Percentiles rank a stretch among this genome's conserved stretches.
Conservation (phyloP, 2,797 vertebrate genomes). For the Enteromius anoplus region DNA sequence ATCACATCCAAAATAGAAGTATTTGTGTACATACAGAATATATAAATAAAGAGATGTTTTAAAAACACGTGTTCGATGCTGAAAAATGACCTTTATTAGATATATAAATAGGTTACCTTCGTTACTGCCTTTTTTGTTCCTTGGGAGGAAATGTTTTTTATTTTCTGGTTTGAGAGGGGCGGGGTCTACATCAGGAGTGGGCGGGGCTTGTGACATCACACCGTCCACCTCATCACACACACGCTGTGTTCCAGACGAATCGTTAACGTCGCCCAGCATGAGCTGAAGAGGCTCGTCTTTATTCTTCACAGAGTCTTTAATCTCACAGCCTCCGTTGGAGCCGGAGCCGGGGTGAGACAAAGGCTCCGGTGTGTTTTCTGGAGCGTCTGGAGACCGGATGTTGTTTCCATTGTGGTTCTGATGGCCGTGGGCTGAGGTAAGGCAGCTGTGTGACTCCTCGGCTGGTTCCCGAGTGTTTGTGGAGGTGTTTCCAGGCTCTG, state of each 20-base stretch:
- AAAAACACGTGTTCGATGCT: conserved; percentile 4
- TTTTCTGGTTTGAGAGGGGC: conserved; percentile 53
- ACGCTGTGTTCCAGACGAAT: background rate
- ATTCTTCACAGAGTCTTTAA: conserved; percentile 13
- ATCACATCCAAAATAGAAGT: too few relatives aligned
- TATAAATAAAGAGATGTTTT: background rate
- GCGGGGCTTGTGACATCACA: background rate
- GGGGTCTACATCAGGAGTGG: conserved; percentile 58
- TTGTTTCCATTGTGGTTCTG: conserved; percentile 62
- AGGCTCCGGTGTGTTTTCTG: background rate
- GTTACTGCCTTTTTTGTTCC: conserved; percentile 77
- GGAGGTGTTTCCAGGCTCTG: conserved; percentile 29
- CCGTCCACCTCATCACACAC: background rate
- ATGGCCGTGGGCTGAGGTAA: conserved; percentile 59
- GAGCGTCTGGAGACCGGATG: conserved; percentile 38
- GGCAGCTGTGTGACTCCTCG: conserved; percentile 49
- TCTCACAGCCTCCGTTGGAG: conserved; percentile 39
- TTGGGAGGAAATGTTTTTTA: conserved; percentile 72
- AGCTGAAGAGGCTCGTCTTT: background rate
- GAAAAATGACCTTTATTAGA: conserved; percentile 69
- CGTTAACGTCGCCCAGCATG: conserved; percentile 48
- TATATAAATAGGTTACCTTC: conserved; percentile 76
- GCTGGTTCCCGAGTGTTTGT: conserved; percentile 21
- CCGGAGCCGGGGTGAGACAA: background rate
- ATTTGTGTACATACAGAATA: too few relatives aligned